Base-by-base conservation (phyloP, 2,888 invertebrate species). In the Caenorhabditis sp. region DNA sequence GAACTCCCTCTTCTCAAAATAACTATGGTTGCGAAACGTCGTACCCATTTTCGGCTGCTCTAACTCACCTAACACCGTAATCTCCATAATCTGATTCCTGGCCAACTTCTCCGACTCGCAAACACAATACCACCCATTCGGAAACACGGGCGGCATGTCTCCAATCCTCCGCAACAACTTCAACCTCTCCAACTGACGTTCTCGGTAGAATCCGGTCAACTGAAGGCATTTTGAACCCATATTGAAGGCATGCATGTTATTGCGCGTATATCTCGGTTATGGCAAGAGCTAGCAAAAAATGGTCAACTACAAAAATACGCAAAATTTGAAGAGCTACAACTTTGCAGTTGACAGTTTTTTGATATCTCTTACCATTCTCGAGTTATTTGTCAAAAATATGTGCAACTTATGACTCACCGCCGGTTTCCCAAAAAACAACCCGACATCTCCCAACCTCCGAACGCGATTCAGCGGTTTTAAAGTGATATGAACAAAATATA, bases 71-170 rank as follows among this genome's bases (percentile, higher is more conserved):
- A 96, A 92, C 32, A 94, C 95, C 62, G 95, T 93, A 0, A 95
- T 93, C 74, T 94, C 93, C 6, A 93, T 92, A 0, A 95, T 94
- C 60, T 94, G 93, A 0, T 94, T 89, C 2, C 72, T 93, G 47
- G 65, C 67, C 20, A 96, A 90, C 0, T 94, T 93, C 6, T 93
- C 92, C 2, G 95, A 95, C 90, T 96, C 96, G 0, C 94, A 92
- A 1, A 96, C 91, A 0, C 94, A 95, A 88, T 95, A 96, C 97
- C 97, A 97, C 0, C 96, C 96, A 90, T 97, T 96, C 0, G 96
- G 96, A 91, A 94, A 96, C 0, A 96, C 95, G 0, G 96, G 96
- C 0, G 96, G 96, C 2, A 95, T 91, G 0, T 93, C 93, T 0
- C 95, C 95, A 6, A 80, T 37, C 62, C 71, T 61, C 22, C 87